A percentile compares a stretch with the other conserved stretches of the same genome.
phyloP scores from a whole-genome alignment of 2,797 vertebrate species.

The Emydoidea blandingii region DNA sequence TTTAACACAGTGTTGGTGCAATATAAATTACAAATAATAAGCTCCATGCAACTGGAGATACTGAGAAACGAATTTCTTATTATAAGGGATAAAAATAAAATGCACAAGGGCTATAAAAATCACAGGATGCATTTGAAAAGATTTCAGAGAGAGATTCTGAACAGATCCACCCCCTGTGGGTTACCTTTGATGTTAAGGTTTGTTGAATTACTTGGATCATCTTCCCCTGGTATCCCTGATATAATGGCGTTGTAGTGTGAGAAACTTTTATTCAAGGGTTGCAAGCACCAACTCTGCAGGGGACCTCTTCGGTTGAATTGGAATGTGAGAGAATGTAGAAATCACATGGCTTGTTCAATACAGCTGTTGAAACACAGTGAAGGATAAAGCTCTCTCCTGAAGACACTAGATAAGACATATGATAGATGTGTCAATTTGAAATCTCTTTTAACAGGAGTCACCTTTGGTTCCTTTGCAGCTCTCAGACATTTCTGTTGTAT shows the following conservation, averaged over 20 bases:
- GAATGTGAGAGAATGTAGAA: background rate
- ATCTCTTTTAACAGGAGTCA: conserved; percentile 28
- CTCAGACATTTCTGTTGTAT: background rate
- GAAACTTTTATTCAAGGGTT: background rate
- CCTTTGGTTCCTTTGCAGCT: conserved; percentile 25
- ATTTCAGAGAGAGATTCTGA: background rate
- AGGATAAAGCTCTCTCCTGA: background rate
- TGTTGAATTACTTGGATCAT: conserved; percentile 21
- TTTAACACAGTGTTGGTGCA: background rate
- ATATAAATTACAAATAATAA: fast-evolving
- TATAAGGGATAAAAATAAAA: background rate
- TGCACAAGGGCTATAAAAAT: background rate
- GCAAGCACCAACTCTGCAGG: background rate
- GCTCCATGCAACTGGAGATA: fast-evolving
- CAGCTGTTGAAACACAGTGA: background rate
- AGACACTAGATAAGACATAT: background rate
- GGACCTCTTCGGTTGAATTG: conserved; percentile 40
- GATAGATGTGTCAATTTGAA: background rate
- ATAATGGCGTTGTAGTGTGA: background rate
- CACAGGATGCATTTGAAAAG: background rate
- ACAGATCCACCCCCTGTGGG: background rate
- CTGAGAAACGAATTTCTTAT: background rate
- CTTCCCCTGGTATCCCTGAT: background rate
- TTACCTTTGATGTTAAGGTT: background rate
- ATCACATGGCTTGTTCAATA: background rate